These are phyloP conservation scores for Cyclura pinguis DNA, from an alignment of 2,797 vertebrate genomes.

Conservation along the genomic window DNA sequence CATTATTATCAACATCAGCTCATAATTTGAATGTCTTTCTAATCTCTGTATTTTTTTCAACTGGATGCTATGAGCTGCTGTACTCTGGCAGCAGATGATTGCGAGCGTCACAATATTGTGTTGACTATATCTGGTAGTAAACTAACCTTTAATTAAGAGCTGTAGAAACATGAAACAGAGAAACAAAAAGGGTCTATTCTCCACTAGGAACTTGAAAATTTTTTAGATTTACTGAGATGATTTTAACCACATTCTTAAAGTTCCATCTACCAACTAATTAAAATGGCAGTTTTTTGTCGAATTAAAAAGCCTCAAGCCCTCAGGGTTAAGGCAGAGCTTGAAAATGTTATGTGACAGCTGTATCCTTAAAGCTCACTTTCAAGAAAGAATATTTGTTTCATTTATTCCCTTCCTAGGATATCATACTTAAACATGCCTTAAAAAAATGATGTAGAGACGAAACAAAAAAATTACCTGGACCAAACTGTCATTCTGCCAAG, in stretches of 20 bases:
- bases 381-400: neutral
- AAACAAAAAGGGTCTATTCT: neutral
- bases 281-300: constrained; percentile 11
- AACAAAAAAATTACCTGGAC: neutral
- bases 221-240: neutral
- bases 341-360: constrained; percentile 24
- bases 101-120: constrained; percentile 1
- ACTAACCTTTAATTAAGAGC: constrained; percentile 16
- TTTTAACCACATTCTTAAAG: constrained; percentile 19
- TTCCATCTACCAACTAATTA: constrained; percentile 32
- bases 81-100: neutral
- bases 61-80: neutral
- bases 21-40: constrained; percentile 14
- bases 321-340: constrained; percentile 8
- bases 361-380: constrained; percentile 16
- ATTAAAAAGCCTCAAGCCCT: neutral
- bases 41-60: constrained; percentile 10
- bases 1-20: constrained; percentile 1
- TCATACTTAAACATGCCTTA: neutral
- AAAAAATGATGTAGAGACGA: constrained; percentile 9
- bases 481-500: neutral
- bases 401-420: constrained; percentile 16
- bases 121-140: neutral
- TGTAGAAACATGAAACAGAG: neutral
- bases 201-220: neutral